Conservation (phyloP, 2,888 invertebrate species). For the Lagria hirta region DNA sequence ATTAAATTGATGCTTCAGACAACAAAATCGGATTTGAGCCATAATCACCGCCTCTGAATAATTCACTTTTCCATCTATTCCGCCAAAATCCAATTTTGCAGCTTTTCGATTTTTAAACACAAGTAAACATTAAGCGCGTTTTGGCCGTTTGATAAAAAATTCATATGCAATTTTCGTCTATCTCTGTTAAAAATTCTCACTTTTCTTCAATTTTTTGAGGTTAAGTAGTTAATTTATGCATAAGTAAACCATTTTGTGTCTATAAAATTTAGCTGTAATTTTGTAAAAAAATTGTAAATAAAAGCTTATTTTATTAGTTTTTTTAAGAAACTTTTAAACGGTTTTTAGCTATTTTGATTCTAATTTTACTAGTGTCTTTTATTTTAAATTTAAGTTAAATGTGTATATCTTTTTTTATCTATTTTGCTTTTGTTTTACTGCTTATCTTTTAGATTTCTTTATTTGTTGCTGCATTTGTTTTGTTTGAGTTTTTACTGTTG, state of each 20-base stretch:
- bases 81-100: slow-evolving; percentile 21
- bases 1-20: neutral
- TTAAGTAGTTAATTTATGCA: neutral
- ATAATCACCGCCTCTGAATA: slow-evolving; percentile 17
- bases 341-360: too few species aligned
- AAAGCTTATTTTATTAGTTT: too few species aligned
- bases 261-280: neutral
- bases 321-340: too few species aligned
- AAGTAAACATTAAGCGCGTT: slow-evolving; percentile 22
- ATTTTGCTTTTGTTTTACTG: too few species aligned
- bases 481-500: too few species aligned
- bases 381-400: too few species aligned
- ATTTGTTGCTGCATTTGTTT: too few species aligned
- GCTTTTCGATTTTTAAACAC: slow-evolving; percentile 26
- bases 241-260: slow-evolving; percentile 1
- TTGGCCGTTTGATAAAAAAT: slow-evolving; percentile 21
- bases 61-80: slow-evolving; percentile 11
- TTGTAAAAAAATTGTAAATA: too few species aligned
- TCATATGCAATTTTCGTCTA: slow-evolving; percentile 22
- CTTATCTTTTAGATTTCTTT: too few species aligned
- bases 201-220: slow-evolving; percentile 4
- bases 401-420: too few species aligned
- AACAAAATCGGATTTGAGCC: slow-evolving; percentile 5
- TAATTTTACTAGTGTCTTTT: too few species aligned
- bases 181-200: slow-evolving; percentile 9